Conservation (phyloP, 53 echinoderm and acorn worm genomes). For the Holothuria leucospilota region DNA sequence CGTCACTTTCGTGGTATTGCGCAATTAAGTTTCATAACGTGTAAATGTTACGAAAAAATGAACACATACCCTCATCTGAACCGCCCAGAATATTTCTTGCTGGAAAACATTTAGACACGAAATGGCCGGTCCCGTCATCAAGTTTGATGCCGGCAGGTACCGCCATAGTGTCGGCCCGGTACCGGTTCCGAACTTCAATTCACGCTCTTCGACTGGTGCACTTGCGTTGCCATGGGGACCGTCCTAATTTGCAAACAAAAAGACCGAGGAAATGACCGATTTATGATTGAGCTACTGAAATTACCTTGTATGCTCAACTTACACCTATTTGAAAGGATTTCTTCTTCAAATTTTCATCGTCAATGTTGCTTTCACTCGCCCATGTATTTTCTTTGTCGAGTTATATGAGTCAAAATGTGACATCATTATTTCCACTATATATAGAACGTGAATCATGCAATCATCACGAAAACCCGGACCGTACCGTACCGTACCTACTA, state of each 20-base stretch:
- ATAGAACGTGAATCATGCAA: too few species aligned
- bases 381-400: too few species aligned
- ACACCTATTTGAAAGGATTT: too few species aligned
- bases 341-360: too few species aligned
- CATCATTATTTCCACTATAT: too few species aligned
- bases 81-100: conserved; percentile 80
- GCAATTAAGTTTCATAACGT: conserved; percentile 30
- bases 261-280: background rate
- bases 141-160: conserved; percentile 93
- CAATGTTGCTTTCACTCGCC: too few species aligned
- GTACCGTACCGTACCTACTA: too few species aligned
- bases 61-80: conserved; percentile 81
- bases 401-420: too few species aligned
- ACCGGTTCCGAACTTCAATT: background rate
- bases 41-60: background rate
- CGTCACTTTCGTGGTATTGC: background rate
- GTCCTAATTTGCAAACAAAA: conserved; percentile 19
- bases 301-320: too few species aligned
- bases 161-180: conserved; percentile 73
- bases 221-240: conserved; percentile 36
- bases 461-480: too few species aligned
- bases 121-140: conserved; percentile 88
- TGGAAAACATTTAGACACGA: conserved; percentile 92
- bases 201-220: background rate
- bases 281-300: background rate